A percentile compares a stretch with the other conserved stretches of the same genome.
phyloP scores from a whole-genome alignment of 1,140 invertebrate genomes.

The Mylabris phalerata region DNA sequence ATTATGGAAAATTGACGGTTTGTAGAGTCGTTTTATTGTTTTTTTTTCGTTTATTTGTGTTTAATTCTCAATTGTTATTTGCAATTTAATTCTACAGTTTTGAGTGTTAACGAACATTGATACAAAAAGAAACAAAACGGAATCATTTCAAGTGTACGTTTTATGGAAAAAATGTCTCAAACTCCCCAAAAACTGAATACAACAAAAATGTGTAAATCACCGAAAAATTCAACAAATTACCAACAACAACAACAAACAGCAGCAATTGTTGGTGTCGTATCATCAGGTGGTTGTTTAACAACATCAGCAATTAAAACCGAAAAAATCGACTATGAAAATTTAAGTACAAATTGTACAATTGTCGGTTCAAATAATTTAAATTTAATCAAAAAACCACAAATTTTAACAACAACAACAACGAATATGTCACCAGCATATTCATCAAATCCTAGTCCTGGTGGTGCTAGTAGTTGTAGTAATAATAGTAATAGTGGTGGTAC shows the following conservation, averaged over 20 bases:
- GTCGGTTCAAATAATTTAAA: constrained; percentile 41
- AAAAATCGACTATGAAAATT: constrained; percentile 38
- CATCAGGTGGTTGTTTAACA: too few species aligned
- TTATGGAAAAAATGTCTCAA: constrained; percentile 38
- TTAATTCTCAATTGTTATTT: too few species aligned
- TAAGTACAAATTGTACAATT: constrained; percentile 41
- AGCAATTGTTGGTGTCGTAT: too few species aligned
- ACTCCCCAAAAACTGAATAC: constrained; percentile 33
- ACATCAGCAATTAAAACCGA: constrained; percentile 25
- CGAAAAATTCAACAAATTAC: constrained; percentile 33
- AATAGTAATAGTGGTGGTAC: too few species aligned
- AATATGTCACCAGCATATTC: constrained; percentile 37
- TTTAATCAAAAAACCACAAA: constrained; percentile 40
- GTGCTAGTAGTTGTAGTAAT: too few species aligned
- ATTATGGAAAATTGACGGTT: too few species aligned
- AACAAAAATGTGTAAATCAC: constrained; percentile 42
- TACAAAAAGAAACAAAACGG: too few species aligned
- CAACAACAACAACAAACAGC: constrained; percentile 15
- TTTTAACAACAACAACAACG: constrained; percentile 19
- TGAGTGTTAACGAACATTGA: too few species aligned
- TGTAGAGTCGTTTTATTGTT: too few species aligned
- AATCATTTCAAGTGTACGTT: too few species aligned
- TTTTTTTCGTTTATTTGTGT: too few species aligned
- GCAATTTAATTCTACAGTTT: too few species aligned
- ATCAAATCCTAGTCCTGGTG: constrained; percentile 36